Conservation (phyloP, 2,797 vertebrate genomes). For the Channa striata region DNA sequence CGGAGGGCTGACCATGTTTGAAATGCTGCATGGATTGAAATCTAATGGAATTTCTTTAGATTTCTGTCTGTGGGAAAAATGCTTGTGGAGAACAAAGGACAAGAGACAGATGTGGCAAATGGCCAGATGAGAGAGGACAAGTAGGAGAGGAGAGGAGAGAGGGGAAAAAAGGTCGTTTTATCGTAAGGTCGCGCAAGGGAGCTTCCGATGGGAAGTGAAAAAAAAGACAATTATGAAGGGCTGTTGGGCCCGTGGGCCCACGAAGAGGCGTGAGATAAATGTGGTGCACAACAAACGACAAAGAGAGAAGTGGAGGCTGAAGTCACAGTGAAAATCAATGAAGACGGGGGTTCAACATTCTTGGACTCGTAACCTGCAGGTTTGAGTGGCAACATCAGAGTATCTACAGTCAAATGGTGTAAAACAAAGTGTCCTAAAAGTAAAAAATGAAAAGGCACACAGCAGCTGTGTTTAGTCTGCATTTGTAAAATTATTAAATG, state of each 20-base stretch:
- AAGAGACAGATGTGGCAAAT: constrained; percentile 75
- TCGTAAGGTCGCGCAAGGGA: constrained; percentile 53
- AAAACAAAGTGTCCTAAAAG: not conserved
- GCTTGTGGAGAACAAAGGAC: constrained; percentile 59
- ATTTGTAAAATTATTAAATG: constrained; percentile 19
- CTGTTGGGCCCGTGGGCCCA: constrained; percentile 35
- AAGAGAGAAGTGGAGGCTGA: constrained; percentile 35
- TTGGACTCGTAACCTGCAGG: constrained; percentile 36
- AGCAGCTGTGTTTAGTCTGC: no score
- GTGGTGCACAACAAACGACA: constrained; percentile 54
- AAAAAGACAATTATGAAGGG: constrained; percentile 62
- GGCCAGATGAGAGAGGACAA: constrained; percentile 41
- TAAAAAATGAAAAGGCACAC: not conserved
- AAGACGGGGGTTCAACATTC: constrained; percentile 20
- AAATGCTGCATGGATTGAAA: constrained; percentile 60
- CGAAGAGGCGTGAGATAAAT: constrained; percentile 62
- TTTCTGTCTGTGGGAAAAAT: constrained; percentile 66
- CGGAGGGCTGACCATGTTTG: constrained; percentile 25
- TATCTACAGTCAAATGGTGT: not conserved
- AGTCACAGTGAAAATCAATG: constrained; percentile 47
- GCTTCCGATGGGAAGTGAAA: constrained; percentile 52
- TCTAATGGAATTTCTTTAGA: constrained; percentile 64
- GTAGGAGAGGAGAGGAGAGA: constrained; percentile 12
- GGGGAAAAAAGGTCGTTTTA: constrained; percentile 51
- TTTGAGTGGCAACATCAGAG: constrained; percentile 18